Evolutionary conservation across 2,797 vertebrate species (phyloP).

Genomic region (Holocentrus rufus): DNA sequence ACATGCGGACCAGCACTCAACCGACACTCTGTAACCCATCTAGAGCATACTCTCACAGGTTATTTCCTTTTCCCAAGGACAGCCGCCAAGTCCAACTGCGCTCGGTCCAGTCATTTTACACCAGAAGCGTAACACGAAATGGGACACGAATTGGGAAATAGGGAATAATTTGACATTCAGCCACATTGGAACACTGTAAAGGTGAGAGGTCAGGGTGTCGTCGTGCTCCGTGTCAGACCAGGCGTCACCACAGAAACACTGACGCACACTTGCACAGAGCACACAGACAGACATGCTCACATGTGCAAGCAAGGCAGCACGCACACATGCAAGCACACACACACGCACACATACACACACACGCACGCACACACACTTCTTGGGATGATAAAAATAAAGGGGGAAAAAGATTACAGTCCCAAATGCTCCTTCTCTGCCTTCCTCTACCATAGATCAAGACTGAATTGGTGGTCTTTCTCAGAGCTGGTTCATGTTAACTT

Average conservation of each 20-base stretch:
- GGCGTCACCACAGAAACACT: slow-evolving; percentile 68
- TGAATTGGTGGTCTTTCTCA: slow-evolving; percentile 53
- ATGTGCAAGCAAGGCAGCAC: slow-evolving; percentile 64
- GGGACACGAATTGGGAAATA: slow-evolving; percentile 18
- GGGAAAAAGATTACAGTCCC: slow-evolving; percentile 52
- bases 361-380: slow-evolving; percentile 39
- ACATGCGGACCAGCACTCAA: slow-evolving; percentile 35
- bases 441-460: slow-evolving; percentile 35
- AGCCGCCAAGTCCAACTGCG: slow-evolving; percentile 48
- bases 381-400: slow-evolving; percentile 53
- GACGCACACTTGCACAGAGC: slow-evolving; percentile 49
- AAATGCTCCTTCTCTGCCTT: slow-evolving; percentile 46
- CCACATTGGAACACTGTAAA: slow-evolving; percentile 71
- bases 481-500: slow-evolving; percentile 62
- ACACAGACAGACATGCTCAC: slow-evolving; percentile 58
- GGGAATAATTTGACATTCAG: slow-evolving; percentile 68
- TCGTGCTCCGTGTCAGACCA: slow-evolving; percentile 64
- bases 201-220: slow-evolving; percentile 67
- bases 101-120: slow-evolving; percentile 51
- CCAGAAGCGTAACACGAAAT: slow-evolving; percentile 35
- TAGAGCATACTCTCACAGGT: slow-evolving; percentile 20
- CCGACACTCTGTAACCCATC: slow-evolving; percentile 3
- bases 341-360: slow-evolving; percentile 16
- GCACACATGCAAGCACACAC: slow-evolving; percentile 50
- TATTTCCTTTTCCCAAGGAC: slow-evolving; percentile 26